These are phyloP conservation scores for Drosophila seguyi DNA, from an alignment of 1,140 invertebrate species.

Conservation along the genomic window DNA sequence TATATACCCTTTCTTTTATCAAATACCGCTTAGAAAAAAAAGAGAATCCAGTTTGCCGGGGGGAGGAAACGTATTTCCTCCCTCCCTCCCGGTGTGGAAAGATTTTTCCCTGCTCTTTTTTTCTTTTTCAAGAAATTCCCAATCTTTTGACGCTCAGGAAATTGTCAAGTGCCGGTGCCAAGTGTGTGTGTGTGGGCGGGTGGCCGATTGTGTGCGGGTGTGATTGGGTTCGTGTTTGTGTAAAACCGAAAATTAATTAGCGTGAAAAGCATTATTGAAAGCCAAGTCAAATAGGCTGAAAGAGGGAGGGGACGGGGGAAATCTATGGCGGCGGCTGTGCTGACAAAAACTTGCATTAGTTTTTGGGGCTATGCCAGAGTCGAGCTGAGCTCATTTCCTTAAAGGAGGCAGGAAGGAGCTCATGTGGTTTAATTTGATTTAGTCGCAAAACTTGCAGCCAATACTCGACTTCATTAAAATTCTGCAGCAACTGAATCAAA, in stretches of 20 bases:
- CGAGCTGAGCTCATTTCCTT: constrained; percentile 73
- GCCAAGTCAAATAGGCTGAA: constrained; percentile 42
- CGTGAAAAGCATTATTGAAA: constrained; percentile 81
- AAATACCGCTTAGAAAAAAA: constrained; percentile 1
- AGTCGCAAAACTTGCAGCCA: constrained; percentile 76
- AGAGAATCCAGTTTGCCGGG: constrained; percentile 5
- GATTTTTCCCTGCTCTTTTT: constrained; percentile 19
- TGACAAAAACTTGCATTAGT: constrained; percentile 79
- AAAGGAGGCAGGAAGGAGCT: constrained; percentile 29
- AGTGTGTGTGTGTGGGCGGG: constrained; percentile 18
- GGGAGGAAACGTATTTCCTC: constrained; percentile 28
- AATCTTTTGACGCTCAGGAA: constrained; percentile 61
- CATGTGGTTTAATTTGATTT: constrained; percentile 78
- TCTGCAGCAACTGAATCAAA: constrained; percentile 79
- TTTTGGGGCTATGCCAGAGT: constrained; percentile 43
- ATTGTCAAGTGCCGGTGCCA: constrained; percentile 57
- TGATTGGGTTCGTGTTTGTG: constrained; percentile 50
- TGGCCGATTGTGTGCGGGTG: constrained; percentile 20
- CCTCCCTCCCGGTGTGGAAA: constrained; percentile 1
- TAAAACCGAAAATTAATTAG: constrained; percentile 79
- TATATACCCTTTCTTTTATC: background rate
- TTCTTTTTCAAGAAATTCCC: constrained; percentile 32
- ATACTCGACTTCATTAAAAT: constrained; percentile 77
- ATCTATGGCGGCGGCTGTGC: constrained; percentile 6
- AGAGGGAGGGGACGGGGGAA: background rate